These are phyloP conservation scores for Cuniculus paca DNA, from an alignment of 2,797 vertebrate species.

Conservation along the genomic window DNA sequence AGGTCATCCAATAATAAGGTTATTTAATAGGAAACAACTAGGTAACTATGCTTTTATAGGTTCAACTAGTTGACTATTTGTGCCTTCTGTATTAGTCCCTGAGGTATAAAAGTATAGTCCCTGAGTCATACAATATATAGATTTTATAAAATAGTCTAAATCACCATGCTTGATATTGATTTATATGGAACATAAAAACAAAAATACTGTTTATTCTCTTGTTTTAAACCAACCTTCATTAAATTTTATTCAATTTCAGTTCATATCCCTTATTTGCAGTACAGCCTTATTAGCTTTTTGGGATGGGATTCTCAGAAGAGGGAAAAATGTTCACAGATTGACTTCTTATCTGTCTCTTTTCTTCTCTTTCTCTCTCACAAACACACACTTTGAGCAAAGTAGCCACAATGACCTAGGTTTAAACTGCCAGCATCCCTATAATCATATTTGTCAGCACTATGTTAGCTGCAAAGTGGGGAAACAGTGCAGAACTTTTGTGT, in stretches of 20 bases:
- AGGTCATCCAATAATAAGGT: background rate
- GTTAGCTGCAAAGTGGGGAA: background rate
- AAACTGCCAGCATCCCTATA: background rate
- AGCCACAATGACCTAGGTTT: background rate
- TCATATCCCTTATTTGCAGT: background rate
- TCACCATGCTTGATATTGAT: background rate
- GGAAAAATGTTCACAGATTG: background rate
- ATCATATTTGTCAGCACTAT: background rate
- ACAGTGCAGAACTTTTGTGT: no score
- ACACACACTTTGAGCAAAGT: background rate
- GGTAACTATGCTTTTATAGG: no score
- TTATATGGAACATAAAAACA: background rate
- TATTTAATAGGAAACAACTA: background rate
- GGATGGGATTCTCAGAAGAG: background rate
- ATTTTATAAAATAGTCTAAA: background rate
- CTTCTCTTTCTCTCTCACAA: background rate
- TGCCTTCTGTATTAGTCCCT: background rate
- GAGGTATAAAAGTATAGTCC: background rate
- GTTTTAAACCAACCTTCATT: background rate
- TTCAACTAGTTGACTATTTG: background rate
- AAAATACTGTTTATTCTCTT: background rate
- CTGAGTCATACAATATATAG: no score
- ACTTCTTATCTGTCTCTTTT: background rate
- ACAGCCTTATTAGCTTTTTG: background rate
- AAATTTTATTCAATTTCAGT: background rate